Evolutionary conservation across 2,113 vertebrate species (phyloP).

Genomic region (Microtus oregoni): DNA sequence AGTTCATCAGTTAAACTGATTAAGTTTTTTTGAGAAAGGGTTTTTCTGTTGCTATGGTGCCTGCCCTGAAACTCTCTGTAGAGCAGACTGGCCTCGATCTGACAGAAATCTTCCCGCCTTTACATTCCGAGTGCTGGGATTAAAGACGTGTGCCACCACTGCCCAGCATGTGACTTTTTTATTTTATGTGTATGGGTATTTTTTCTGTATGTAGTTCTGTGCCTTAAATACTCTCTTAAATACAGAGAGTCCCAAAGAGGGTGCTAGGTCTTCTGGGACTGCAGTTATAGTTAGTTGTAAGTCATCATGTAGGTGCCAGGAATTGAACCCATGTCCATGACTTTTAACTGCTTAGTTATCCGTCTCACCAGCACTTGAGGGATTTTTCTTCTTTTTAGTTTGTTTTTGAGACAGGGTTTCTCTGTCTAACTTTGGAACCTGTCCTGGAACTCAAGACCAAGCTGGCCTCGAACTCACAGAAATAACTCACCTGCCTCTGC

Average conservation of each 20-base stretch:
- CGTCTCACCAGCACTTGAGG: background rate
- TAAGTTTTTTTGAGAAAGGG: too few relatives aligned
- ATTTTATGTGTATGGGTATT: background rate
- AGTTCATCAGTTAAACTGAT: slow-evolving; percentile 75
- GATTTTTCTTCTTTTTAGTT: too few relatives aligned
- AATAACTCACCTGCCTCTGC: background rate
- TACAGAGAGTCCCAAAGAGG: background rate
- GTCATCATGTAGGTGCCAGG: background rate
- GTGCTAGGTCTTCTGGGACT: background rate
- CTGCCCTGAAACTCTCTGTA: too few relatives aligned
- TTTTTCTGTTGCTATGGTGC: too few relatives aligned
- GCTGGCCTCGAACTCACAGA: background rate
- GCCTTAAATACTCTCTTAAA: too few relatives aligned
- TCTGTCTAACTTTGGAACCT: background rate
- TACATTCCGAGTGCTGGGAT: too few relatives aligned
- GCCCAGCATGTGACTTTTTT: background rate
- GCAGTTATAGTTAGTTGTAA: background rate
- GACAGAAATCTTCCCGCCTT: too few relatives aligned
- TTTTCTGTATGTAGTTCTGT: background rate
- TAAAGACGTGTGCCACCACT: too few relatives aligned
- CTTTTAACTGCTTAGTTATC: background rate
- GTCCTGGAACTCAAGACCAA: background rate
- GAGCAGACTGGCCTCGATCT: too few relatives aligned
- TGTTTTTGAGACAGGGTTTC: background rate
- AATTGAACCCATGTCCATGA: background rate